Evolutionary conservation across 2,113 vertebrate genomes (phyloP), one percentile per base, ranked within the genome.

Genomic region (Spea multiplicata): DNA sequence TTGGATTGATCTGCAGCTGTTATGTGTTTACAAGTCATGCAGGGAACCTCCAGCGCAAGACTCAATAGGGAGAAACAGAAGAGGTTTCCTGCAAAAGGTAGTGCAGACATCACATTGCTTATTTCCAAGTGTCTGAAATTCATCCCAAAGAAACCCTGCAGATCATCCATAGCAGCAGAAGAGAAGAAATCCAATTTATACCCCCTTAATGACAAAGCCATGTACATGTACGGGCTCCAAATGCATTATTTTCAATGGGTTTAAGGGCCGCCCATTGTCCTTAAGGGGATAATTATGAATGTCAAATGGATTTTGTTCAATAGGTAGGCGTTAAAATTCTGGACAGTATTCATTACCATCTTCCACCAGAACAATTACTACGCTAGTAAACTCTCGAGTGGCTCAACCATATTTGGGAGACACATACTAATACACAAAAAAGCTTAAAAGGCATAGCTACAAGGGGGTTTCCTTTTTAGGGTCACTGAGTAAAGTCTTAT

Each of bases 1-100:
- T 84, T 74, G 82, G 75, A 84, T 83, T 87, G 88, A 88, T 88
- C 87, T 82, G 82, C 74, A 85, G 77, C 83, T 84, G 65, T 80
- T 83, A 83, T 83, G 81, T 8, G 17, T 83, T 83, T 83, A 79
- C 1, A 0, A 78, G 80, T 88, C 81, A 79, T 16, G 81, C 86
- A 85, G 88, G 50, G 82, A 84, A 81, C 75, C 83, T 86, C 82
- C 74, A 65, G 79, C 78, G 66, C 82, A 82, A 79, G 71, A 86
- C 83, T 88, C 87, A 84, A 78, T 84, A 83, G 3, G 75, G 82
- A 55, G 71, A 79, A 74, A 52, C 65, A 85, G 80, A 81, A 0
- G 10, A 88, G 48, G 82, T 78, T 66, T 79, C 83, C 87, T 73
- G 71, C 83, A 78, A 83, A 85, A 64, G 69, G 72, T 84, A 84